phyloP scores from a whole-genome alignment of 2,888 invertebrate genomes.

The Ichneumoninae sp. region DNA sequence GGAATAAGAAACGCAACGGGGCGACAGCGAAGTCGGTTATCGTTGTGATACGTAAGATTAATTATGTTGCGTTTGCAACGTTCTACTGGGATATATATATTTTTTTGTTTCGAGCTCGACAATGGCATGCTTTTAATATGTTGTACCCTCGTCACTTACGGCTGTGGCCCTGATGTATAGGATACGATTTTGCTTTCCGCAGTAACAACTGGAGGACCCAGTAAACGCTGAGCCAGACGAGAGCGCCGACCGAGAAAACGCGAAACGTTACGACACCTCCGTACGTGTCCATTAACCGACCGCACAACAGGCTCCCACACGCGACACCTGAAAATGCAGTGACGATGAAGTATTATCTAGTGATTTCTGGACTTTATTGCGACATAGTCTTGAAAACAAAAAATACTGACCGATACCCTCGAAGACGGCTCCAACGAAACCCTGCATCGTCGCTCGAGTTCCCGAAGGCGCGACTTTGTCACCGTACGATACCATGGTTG shows the following conservation, averaged over 20 bases:
- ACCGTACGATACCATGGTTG: constrained; percentile 95
- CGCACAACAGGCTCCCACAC: constrained; percentile 92
- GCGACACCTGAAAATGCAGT: constrained; percentile 87
- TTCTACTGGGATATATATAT: background rate
- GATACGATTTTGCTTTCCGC: constrained; percentile 78
- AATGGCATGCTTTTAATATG: constrained; percentile 33
- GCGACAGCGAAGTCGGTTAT: constrained; percentile 37
- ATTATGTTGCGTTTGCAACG: background rate
- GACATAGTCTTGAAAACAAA: constrained; percentile 17
- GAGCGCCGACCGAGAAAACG: constrained; percentile 89
- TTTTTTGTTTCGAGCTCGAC: constrained; percentile 3
- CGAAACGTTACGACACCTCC: constrained; percentile 90
- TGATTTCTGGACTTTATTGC: background rate
- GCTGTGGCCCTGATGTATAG: constrained; percentile 80
- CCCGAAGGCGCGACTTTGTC: constrained; percentile 93
- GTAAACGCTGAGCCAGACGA: constrained; percentile 84
- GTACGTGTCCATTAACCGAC: constrained; percentile 87
- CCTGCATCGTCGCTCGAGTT: constrained; percentile 94
- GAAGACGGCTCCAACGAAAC: constrained; percentile 93
- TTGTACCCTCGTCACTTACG: constrained; percentile 79
- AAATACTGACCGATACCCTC: constrained; percentile 90
- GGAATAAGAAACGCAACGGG: constrained; percentile 73
- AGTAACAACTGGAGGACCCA: constrained; percentile 80
- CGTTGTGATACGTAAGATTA: background rate
- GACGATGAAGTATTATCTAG: constrained; percentile 36